A percentile compares a stretch with the other conserved stretches of the same genome.
Conservation (phyloP, 2,113 vertebrate genomes). For the Electrona antarctica region DNA sequence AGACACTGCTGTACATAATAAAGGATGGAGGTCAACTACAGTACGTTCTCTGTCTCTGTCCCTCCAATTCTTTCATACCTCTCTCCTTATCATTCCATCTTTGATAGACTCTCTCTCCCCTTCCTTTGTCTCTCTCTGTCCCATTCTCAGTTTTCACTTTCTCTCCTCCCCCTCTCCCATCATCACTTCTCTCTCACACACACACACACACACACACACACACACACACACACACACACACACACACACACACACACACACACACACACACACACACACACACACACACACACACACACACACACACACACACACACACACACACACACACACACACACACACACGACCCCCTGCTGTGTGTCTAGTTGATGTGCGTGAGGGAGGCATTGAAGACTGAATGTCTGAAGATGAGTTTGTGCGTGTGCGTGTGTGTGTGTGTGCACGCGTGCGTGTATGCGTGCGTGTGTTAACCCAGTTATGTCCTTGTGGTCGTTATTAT, state of each 20-base stretch:
- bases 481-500: too few relatives aligned
- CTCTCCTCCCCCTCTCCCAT: too few relatives aligned
- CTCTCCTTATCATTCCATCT: too few relatives aligned
- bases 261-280: conserved; percentile 9
- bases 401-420: not conserved
- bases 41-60: too few relatives aligned
- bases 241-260: conserved; percentile 18
- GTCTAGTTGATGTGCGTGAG: not conserved
- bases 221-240: conserved; percentile 13
- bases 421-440: not conserved
- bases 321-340: conserved; percentile 9
- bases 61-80: too few relatives aligned
- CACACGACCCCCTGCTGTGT: not conserved
- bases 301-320: conserved; percentile 18
- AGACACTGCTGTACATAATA: too few relatives aligned
- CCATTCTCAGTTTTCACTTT: too few relatives aligned
- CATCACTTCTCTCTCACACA: not conserved
- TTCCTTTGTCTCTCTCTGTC: too few relatives aligned
- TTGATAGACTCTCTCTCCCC: too few relatives aligned
- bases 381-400: not conserved
- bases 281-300: conserved; percentile 24
- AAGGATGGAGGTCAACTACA: too few relatives aligned
- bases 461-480: not conserved
- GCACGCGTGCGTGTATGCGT: not conserved
- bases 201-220: not conserved